Base-by-base conservation (phyloP, 2,888 invertebrate species). In the Eumerus sabulonum region DNA sequence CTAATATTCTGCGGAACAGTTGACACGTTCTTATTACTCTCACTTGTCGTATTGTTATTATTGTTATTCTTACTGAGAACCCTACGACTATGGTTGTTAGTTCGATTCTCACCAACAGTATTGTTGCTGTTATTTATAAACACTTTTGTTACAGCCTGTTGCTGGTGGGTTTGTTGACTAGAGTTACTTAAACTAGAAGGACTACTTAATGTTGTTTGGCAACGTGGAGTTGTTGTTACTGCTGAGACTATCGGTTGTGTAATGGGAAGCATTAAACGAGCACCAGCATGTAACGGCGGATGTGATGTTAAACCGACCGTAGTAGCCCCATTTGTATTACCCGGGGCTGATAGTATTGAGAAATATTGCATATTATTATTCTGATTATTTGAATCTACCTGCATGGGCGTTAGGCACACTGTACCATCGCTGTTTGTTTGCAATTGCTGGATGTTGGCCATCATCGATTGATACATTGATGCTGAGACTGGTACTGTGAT, bases 381-480 rank as follows among this genome's bases (percentile, higher is more conserved):
- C 73, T 83, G 82, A 73, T 76, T 79, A 67, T 82, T 82, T 82
- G 85, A 85, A 86, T 88, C 93, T 89, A 96, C 95, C 92, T 95
- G 95, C 90, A 96, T 93, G 84, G 95, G 95, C 77, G 94, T 93
- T 74, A 96, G 93, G 90, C 95, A 95, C 85, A 96, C 94, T 51
- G 93, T 93, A 85, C 94, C 95, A 88, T 96, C 95, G 84, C 92
- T 92, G 83, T 91, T 92, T 57, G 92, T 91, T 84, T 93, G 93
- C 83, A 94, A 91, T 86, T 93, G 92, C 88, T 95, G 94, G 88
- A 96, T 95, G 88, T 95, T 95, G 66, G 97, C 96, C 87, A 97
- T 95, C 92, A 98, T 97, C 74, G 96, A 96, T 90, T 98, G 98
- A 91, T 98, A 98, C 94, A 98, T 96, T 81, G 96, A 96, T 71